These are phyloP conservation scores for Chionis minor DNA, from an alignment of 2,113 vertebrate species.

Conservation along the genomic window DNA sequence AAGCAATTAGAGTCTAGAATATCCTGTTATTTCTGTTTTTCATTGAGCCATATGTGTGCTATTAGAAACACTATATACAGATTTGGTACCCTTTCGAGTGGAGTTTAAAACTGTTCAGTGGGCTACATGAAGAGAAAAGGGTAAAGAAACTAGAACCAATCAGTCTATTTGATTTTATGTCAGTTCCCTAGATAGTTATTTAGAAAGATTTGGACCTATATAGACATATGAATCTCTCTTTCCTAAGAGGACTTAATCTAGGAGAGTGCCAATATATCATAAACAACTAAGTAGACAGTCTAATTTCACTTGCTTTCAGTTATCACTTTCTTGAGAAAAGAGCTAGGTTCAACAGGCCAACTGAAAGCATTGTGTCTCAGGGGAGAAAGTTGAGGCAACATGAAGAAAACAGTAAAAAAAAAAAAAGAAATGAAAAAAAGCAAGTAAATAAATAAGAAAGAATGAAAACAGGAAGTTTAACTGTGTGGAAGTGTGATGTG, in stretches of 20 bases:
- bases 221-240: not conserved
- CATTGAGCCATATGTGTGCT: not conserved
- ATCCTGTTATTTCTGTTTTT: not conserved
- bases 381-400: not conserved
- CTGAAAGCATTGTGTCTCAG: not conserved
- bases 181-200: not conserved
- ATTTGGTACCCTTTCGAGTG: not conserved
- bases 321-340: not conserved
- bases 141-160: not conserved
- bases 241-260: not conserved
- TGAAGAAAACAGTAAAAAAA: not conserved
- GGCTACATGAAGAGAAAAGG: not conserved
- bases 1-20: not conserved
- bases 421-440: not conserved
- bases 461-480: not conserved
- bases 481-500: not conserved
- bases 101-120: not conserved
- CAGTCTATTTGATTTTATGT: not conserved
- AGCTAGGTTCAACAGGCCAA: not conserved
- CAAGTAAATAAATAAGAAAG: not conserved
- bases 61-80: not conserved
- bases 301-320: not conserved
- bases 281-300: not conserved
- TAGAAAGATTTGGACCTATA: not conserved
- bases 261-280: not conserved